phyloP scores from a whole-genome alignment of 2,888 invertebrate genomes.

The Caenorhabditis plicata region DNA sequence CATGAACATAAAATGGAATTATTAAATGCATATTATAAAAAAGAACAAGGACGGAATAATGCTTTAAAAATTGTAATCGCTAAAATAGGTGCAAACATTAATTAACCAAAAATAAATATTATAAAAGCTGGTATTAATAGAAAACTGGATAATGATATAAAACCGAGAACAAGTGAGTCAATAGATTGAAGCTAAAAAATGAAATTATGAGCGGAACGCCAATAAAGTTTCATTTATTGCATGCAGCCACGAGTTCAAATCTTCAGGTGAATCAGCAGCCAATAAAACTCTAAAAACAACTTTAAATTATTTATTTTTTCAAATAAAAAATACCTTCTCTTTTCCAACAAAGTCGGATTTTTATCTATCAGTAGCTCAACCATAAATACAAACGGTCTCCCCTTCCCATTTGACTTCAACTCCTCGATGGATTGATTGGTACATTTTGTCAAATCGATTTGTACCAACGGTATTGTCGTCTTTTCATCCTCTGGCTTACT shows the following conservation, averaged over 20 bases:
- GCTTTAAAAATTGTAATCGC: no score
- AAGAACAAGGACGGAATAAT: no score
- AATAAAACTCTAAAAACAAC: slow-evolving; percentile 40
- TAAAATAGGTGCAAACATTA: no score
- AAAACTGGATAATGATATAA: no score
- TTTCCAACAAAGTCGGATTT: slow-evolving; percentile 42
- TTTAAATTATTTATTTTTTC: not conserved
- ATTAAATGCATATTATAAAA: no score
- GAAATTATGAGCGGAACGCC: slow-evolving; percentile 31
- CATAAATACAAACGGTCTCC: slow-evolving; percentile 11
- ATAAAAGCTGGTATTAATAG: no score
- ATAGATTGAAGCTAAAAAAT: no score
- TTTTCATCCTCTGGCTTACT: slow-evolving; percentile 46
- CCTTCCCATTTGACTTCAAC: slow-evolving; percentile 3
- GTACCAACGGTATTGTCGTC: slow-evolving; percentile 33
- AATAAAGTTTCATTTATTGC: slow-evolving; percentile 49
- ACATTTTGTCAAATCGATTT: slow-evolving; percentile 48
- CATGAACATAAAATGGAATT: no score
- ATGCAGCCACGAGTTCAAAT: slow-evolving; percentile 39
- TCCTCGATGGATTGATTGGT: slow-evolving; percentile 42
- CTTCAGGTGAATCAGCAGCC: slow-evolving; percentile 40
- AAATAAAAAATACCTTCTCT: slow-evolving; percentile 30
- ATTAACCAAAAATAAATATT: no score
- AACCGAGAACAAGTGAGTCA: no score
- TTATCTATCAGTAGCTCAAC: slow-evolving; percentile 69